Conservation (phyloP, 2,797 vertebrate species). For the Alfaro cultratus region DNA sequence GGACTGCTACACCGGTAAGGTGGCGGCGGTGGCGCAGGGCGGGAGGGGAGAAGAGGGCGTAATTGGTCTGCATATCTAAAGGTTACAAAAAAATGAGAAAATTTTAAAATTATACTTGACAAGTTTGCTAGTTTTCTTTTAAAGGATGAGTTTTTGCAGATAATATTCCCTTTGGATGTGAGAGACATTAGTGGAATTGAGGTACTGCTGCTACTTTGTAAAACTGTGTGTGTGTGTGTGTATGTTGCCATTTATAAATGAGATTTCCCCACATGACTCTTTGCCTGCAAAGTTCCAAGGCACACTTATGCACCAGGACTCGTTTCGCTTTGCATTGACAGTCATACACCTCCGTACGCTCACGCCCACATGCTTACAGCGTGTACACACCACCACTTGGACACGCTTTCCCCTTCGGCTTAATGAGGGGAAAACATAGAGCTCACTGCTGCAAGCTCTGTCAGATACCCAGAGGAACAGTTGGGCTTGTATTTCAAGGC, state of each 20-base stretch:
- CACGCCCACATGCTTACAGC: conserved; percentile 4
- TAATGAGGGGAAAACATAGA: conserved; percentile 31
- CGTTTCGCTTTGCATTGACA: conserved; percentile 26
- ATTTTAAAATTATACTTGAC: conserved; percentile 37
- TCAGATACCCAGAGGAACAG: conserved; percentile 44
- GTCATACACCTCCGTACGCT: conserved; percentile 10
- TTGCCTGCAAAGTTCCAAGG: conserved; percentile 33
- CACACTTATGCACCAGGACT: conserved; percentile 15
- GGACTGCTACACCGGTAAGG: conserved; percentile 92
- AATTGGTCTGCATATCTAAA: conserved; percentile 39
- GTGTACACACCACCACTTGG: not conserved
- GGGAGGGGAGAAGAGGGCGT: not conserved
- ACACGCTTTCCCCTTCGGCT: conserved; percentile 45
- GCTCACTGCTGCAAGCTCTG: conserved; percentile 43
- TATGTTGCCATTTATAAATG: conserved; percentile 64
- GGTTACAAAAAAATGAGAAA: not conserved
- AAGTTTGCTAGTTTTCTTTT: conserved; percentile 46
- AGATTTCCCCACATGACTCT: conserved; percentile 68
- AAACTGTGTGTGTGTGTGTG: conserved; percentile 6
- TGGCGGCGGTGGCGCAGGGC: not conserved
- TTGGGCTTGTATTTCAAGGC: conserved; percentile 51
- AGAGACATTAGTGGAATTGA: conserved; percentile 57
- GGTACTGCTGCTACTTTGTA: conserved; percentile 43
- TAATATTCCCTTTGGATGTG: conserved; percentile 60
- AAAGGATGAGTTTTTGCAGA: conserved; percentile 51